phyloP scores from a whole-genome alignment of 2,888 invertebrate genomes.

The Spilosoma lubricipeda region DNA sequence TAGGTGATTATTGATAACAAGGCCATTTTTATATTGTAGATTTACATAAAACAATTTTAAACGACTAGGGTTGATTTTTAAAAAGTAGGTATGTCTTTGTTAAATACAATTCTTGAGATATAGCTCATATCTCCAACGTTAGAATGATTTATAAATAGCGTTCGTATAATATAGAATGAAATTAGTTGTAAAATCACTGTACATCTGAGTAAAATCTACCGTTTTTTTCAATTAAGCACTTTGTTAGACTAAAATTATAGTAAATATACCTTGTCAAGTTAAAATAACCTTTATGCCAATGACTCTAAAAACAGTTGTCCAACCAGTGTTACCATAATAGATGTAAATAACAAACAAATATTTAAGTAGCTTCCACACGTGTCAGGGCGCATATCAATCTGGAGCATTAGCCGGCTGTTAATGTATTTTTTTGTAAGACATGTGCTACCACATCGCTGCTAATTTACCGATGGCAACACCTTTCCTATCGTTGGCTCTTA shows the following conservation, averaged over 20 bases:
- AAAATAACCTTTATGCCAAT: background rate
- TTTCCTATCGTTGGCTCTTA: slow-evolving; percentile 25
- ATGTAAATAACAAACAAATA: slow-evolving; percentile 19
- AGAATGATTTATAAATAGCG: background rate
- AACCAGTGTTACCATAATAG: background rate
- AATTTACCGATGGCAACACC: slow-evolving; percentile 73
- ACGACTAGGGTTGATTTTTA: background rate
- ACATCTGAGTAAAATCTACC: too few species aligned
- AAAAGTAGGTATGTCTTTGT: too few species aligned
- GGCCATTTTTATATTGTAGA: background rate
- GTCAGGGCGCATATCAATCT: slow-evolving; percentile 57
- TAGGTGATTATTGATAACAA: background rate
- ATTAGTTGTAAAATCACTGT: too few species aligned
- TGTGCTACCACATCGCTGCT: slow-evolving; percentile 77
- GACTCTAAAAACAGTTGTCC: background rate
- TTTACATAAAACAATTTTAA: background rate
- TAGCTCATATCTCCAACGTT: background rate
- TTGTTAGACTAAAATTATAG: background rate
- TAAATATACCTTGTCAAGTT: background rate
- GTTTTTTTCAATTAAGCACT: background rate
- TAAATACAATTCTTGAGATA: too few species aligned
- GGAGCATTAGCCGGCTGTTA: slow-evolving; percentile 79
- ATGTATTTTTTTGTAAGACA: slow-evolving; percentile 80
- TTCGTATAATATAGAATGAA: background rate
- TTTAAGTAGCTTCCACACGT: slow-evolving; percentile 21